Percentiles rank a stretch among this genome's conserved stretches.
Conservation (phyloP, 2,113 vertebrate species). For the Synchiropus splendidus region DNA sequence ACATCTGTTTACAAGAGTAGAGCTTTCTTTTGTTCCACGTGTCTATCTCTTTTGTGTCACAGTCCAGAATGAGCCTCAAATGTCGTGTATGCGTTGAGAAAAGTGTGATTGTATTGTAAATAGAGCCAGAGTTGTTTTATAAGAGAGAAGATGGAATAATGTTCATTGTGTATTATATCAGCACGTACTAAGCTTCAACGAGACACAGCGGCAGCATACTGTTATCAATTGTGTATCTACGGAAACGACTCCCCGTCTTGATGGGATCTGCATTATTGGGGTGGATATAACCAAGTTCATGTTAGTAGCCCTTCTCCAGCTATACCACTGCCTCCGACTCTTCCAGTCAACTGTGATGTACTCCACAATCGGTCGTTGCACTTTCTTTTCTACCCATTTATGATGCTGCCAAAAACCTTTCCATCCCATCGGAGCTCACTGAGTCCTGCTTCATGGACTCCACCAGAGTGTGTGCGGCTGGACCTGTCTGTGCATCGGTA, state of each 20-base stretch:
- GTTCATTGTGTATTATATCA: slow-evolving; percentile 37
- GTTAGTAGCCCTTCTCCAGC: slow-evolving; percentile 77
- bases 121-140: slow-evolving; percentile 55
- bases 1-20: slow-evolving; percentile 26
- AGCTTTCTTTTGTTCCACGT: slow-evolving; percentile 4
- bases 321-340: slow-evolving; percentile 84
- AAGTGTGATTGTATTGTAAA: slow-evolving; percentile 64
- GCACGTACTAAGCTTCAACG: slow-evolving; percentile 33
- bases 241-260: too few relatives aligned
- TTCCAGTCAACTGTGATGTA: slow-evolving; percentile 79
- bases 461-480: slow-evolving; percentile 55
- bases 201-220: too few relatives aligned
- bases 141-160: slow-evolving; percentile 36
- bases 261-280: neutral
- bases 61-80: slow-evolving; percentile 3
- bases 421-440: neutral
- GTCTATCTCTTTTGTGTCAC: too few relatives aligned
- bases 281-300: slow-evolving; percentile 35
- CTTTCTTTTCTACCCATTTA: slow-evolving; percentile 65
- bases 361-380: slow-evolving; percentile 90
- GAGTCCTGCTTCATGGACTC: too few relatives aligned
- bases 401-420: slow-evolving; percentile 48
- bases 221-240: too few relatives aligned
- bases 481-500: slow-evolving; percentile 59
- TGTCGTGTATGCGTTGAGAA: neutral